These are phyloP conservation scores for Lordiphosa andalusiaca DNA, from an alignment of 2,888 invertebrate genomes.

Conservation along the genomic window DNA sequence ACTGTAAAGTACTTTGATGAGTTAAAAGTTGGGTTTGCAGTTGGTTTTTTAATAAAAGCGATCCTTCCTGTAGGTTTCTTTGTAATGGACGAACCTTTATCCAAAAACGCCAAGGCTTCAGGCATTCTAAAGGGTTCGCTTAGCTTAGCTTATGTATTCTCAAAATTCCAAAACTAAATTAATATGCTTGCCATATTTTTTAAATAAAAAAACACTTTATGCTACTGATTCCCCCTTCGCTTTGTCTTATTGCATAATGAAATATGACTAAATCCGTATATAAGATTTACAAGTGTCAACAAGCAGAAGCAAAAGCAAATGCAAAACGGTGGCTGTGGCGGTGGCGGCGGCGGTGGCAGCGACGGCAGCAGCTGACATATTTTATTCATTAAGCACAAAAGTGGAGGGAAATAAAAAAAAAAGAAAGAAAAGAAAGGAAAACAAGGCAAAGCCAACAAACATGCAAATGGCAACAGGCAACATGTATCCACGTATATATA, in stretches of 20 bases:
- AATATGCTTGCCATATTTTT: no score
- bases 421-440: no score
- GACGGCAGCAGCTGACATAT: slow-evolving; percentile 68
- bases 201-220: slow-evolving; percentile 12
- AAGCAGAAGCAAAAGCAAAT: slow-evolving; percentile 18
- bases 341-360: not conserved
- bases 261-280: slow-evolving; percentile 15
- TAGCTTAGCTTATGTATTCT: no score
- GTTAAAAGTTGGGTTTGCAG: no score
- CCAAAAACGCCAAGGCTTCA: no score
- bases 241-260: slow-evolving; percentile 29
- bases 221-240: slow-evolving; percentile 14
- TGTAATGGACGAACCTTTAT: no score
- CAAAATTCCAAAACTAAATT: no score
- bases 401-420: slow-evolving; percentile 27
- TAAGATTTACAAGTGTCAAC: slow-evolving; percentile 61
- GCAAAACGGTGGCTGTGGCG: no score
- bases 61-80: no score
- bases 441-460: slow-evolving; percentile 32
- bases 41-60: no score
- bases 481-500: slow-evolving; percentile 2
- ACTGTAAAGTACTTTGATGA: no score
- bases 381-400: slow-evolving; percentile 72
- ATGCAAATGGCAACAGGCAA: slow-evolving; percentile 68
- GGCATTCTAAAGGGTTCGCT: no score